Base-by-base conservation (phyloP, 2,113 vertebrate genomes). In the Mesitornis unicolor region DNA sequence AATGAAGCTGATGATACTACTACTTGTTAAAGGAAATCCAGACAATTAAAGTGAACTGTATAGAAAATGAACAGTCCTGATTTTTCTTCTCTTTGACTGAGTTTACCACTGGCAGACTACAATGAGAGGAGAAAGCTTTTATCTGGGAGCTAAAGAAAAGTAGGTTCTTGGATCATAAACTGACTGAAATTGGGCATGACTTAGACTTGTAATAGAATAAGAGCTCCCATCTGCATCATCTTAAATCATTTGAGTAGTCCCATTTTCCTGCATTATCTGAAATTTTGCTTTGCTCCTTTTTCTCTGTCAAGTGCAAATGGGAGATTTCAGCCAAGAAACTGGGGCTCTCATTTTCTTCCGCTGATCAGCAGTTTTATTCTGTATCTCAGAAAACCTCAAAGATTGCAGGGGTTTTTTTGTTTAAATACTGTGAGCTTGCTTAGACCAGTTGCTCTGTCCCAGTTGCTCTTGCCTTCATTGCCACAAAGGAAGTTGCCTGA, bases 101-200 rank as follows among this genome's bases (percentile, higher is more conserved):
- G n/a, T 12, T 87, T 78, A 28, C 43, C 19, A 75, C 59, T 74
- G 73, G 9, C 82, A 84, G 65, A 71, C 51, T 61, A 28, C 74
- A 80, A 77, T 43, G 63, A 42, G 13, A 81, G 36, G 31, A 57
- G 50, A 57, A 84, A 81, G 64, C n/a, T 87, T 78, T 81, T 89
- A 42, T 70, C 31, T 75, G 51, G 12, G 10, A 53, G 22, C 60
- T 91, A n/a, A 81, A 67, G 54, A 61, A 74, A 78, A 84, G 28
- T 67, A 48, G 36, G 8, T 57, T 95, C 65, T 67, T 90, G 51
- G 56, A 70, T 91, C 84, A 38, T 84, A 54, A 93, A 84, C 16
- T 61, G 36, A 38, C 59, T 70, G 82, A 84, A 84, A 82, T 50
- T 6, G 0, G 6, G 10, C 67, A 35, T 57, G 53, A 50, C n/a